Percentiles rank a stretch among this genome's conserved stretches.
Evolutionary conservation across 1,140 invertebrate species (phyloP).

Genomic region (Pantala flavescens): DNA sequence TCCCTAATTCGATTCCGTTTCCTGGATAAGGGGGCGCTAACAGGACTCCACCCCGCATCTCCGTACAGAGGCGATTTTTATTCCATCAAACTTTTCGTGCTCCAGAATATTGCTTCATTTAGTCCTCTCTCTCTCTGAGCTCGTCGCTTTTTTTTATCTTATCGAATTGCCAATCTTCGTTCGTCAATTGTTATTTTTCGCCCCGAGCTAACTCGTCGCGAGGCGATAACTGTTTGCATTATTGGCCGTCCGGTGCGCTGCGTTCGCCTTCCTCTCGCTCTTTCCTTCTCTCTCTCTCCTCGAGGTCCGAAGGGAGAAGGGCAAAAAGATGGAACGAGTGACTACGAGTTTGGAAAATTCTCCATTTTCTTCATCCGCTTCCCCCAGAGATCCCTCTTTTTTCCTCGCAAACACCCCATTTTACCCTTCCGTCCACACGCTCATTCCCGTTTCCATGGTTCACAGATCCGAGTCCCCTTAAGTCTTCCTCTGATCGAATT

Average conservation of each 20-base stretch:
- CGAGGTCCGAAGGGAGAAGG: no score
- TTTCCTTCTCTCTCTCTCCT: background rate
- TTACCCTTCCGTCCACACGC: background rate
- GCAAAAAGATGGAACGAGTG: no score
- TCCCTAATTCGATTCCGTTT: no score
- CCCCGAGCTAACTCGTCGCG: background rate
- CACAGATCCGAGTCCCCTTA: background rate
- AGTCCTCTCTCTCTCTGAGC: no score
- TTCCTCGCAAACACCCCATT: background rate
- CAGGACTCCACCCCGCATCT: no score
- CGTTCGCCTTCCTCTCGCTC: background rate
- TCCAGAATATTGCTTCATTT: no score
- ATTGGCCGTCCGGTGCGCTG: background rate
- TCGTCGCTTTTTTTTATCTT: no score
- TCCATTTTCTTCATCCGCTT: conserved; percentile 13
- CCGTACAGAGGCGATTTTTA: no score
- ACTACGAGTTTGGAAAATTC: conserved; percentile 12
- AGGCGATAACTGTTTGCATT: background rate
- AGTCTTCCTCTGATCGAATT: background rate
- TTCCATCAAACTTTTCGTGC: no score
- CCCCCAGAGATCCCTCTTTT: background rate
- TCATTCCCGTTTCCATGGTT: background rate
- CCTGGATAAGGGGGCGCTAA: no score
- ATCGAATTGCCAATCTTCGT: no score
- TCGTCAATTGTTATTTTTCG: no score